A percentile compares a stretch with the other conserved stretches of the same genome.
phyloP scores from a whole-genome alignment of 2,797 vertebrate genomes.

The Echiichthys vipera region DNA sequence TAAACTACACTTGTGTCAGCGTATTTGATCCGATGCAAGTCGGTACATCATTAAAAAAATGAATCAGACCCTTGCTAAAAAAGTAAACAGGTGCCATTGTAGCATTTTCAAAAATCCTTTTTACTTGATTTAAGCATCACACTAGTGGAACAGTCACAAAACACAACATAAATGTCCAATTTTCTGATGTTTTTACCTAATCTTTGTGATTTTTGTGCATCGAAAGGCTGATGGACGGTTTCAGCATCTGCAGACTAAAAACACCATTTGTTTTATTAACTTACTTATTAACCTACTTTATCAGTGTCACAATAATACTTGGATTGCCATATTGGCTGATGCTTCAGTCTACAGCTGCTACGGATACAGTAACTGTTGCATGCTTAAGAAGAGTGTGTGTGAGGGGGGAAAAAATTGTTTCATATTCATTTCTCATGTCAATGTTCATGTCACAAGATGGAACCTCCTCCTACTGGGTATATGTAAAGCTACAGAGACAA shows the following conservation, averaged over 20 bases:
- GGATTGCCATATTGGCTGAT: constrained; percentile 7
- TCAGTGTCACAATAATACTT: not conserved
- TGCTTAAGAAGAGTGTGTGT: constrained; percentile 11
- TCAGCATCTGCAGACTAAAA: not conserved
- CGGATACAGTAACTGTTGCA: constrained; percentile 18
- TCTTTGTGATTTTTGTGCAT: not conserved
- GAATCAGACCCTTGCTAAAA: no score
- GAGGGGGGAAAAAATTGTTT: constrained; percentile 46
- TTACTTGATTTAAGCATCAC: no score
- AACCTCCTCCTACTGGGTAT: constrained; percentile 29
- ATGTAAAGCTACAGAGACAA: constrained; percentile 27
- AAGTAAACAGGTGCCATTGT: no score
- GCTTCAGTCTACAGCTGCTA: constrained; percentile 21
- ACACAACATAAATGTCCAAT: no score
- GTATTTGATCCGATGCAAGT: no score
- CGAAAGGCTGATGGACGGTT: not conserved
- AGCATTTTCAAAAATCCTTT: no score
- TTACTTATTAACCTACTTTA: no score
- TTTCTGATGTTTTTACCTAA: no score
- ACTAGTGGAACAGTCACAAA: no score
- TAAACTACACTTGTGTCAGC: no score
- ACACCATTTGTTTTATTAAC: not conserved
- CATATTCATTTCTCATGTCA: constrained; percentile 68
- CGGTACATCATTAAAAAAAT: no score
- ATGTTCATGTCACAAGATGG: constrained; percentile 65